Evolutionary conservation across 2,888 invertebrate genomes (phyloP).

Genomic region (Ormyrus nitidulus): DNA sequence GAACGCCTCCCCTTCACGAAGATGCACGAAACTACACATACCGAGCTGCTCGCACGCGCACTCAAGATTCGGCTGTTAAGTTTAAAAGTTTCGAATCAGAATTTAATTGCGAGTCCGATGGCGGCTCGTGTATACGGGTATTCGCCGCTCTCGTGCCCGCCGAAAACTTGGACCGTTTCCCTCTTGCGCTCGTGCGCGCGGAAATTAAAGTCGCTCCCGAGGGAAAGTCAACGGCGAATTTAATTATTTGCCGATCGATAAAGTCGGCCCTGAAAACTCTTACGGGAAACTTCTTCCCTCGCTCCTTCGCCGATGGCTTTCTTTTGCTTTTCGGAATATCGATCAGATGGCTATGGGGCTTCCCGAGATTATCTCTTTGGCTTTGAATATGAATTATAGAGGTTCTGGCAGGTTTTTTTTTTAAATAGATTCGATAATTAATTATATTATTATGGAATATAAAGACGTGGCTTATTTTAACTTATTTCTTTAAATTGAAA

Average conservation of each 20-base stretch:
- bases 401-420: background rate
- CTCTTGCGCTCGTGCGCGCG: slow-evolving; percentile 12
- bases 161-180: slow-evolving; percentile 31
- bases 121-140: background rate
- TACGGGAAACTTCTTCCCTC: background rate
- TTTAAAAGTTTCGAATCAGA: slow-evolving; percentile 35
- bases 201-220: slow-evolving; percentile 36
- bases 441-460: too few relatives aligned
- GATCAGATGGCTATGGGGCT: background rate
- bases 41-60: background rate
- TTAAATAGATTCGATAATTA: background rate
- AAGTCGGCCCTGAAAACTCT: slow-evolving; percentile 33
- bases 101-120: slow-evolving; percentile 18
- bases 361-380: background rate
- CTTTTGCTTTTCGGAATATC: background rate
- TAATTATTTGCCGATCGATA: slow-evolving; percentile 42
- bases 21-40: too few relatives aligned
- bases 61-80: slow-evolving; percentile 14
- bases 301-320: background rate
- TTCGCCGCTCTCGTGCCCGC: background rate
- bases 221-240: slow-evolving; percentile 38
- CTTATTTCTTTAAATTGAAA: too few relatives aligned
- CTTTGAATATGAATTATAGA: background rate
- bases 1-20: too few relatives aligned
- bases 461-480: too few relatives aligned